Evolutionary conservation across 2,797 vertebrate genomes (phyloP).

Genomic region (Parotocinclus haroldoi): DNA sequence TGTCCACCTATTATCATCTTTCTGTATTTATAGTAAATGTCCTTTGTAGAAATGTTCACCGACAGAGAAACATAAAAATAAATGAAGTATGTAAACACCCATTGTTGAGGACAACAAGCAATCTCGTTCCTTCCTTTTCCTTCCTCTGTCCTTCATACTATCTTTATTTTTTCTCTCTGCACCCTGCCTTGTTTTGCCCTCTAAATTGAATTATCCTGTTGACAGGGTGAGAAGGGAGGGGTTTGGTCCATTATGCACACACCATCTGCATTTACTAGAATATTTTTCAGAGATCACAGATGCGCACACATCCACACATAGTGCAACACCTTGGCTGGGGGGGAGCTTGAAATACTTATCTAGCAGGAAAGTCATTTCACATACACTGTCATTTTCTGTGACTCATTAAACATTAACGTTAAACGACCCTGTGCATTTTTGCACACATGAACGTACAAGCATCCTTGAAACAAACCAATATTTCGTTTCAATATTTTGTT

Average conservation of each 20-base stretch:
- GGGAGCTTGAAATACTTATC: neutral
- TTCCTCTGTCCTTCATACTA: constrained; percentile 8
- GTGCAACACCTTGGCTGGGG: neutral
- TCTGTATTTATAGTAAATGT: too few relatives aligned
- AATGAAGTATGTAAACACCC: constrained; percentile 13
- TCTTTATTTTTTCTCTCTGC: constrained; percentile 31
- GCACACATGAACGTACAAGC: neutral
- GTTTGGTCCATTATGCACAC: constrained; percentile 37
- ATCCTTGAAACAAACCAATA: constrained; percentile 7
- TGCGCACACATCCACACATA: constrained; percentile 3
- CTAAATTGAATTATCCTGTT: constrained; percentile 56
- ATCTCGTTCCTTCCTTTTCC: neutral
- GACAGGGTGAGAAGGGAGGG: constrained; percentile 44
- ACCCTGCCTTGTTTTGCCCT: constrained; percentile 53
- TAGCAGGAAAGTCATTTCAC: neutral
- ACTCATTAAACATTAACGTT: too few relatives aligned
- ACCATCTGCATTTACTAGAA: constrained; percentile 35
- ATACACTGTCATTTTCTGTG: neutral
- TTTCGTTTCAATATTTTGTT: too few relatives aligned
- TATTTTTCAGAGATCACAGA: constrained; percentile 33
- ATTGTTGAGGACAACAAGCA: too few relatives aligned
- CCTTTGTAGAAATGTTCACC: constrained; percentile 7
- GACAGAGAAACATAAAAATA: constrained; percentile 19
- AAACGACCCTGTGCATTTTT: constrained; percentile 1
- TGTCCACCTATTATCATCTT: too few relatives aligned